Evolutionary conservation across 2,797 vertebrate species (phyloP), one percentile per base, ranked within the genome.

Genomic region (Apodemus agrarius): DNA sequence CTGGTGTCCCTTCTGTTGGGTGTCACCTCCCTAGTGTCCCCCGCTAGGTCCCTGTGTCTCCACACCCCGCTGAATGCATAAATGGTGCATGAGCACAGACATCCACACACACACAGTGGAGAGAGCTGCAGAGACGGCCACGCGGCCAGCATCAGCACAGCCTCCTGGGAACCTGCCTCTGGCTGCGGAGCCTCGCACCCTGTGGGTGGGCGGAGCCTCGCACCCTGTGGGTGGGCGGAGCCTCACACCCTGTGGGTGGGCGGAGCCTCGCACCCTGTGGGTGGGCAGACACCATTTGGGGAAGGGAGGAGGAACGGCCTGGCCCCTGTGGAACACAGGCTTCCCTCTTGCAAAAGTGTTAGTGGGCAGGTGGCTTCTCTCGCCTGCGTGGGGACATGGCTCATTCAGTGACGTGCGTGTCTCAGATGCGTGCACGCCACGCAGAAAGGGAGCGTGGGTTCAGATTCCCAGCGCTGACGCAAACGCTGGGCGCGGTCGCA

Each of bases 81-180:
- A 22, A 46, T 46, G 37, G 9, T 89, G 87, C n/a, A 80, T 69
- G 95, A 98, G 54, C 40, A 29, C 6, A 54, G 72, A 81, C n/a
- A 29, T 29, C 49, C 5, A 14, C 34, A 61, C 46, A 87, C 7
- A 2, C 72, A 54, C 46, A 52, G 21, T 7, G 3, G 14, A 10
- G 22, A 40, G 24, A 69, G 40, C 63, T 46, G 1, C 78, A 79
- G 22, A 59, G 3, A 37, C 79, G 69, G 37, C 63, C 46, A 10
- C 24, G n/a, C 31, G 22, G 40, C 72, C 54, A 14, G 40, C 46
- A 37, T 3, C 29, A 43, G 3, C 74, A 84, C 61, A 74, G 61
- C 34, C n/a, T 82, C 81, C 81, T 9, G 26, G 76, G 86, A 46
- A 46, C 57, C 0, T 2, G 29, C 61, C 6, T 4, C 13, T 49